Evolutionary conservation across 2,888 invertebrate species (phyloP), one percentile per base, ranked within the genome.

Genomic region (Suillia variegata): DNA sequence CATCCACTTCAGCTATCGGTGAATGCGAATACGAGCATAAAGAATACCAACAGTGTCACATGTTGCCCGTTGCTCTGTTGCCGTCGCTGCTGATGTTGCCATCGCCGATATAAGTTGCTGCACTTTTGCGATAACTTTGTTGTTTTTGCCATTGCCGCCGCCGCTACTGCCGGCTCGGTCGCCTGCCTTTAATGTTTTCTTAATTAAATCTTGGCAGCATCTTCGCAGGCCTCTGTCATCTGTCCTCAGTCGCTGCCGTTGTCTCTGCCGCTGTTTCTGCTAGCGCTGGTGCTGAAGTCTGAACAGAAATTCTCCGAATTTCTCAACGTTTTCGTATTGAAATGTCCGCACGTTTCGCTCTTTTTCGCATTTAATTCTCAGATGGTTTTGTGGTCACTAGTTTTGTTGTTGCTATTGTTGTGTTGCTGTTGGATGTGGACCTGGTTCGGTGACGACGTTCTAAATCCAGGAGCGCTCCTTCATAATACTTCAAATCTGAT

Each of bases 81-180:
- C 2, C 15, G 45, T 2, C 22, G 22, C 24, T 17, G 26, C 13
- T 54, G 24, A 13, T 13, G 22, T n/a, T 42, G 54, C 13, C 45
- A 31, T 10, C 45, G 22, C 3, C 24, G 4, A 51, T 58, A 52
- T 21, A 57, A 57, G 59, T 59, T 58, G 51, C 3, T 52, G 13
- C n/a, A 38, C 34, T 48, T 50, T 54, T 56, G 55, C 59, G 59
- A 67, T 67, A 67, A 67, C 67, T 67, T 67, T 67, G 67, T 65
- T 67, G 62, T 59, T 61, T 63, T 59, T 58, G 52, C 58, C n/a
- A n/a, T 61, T 62, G 65, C 67, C 65, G 67, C 62, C 67, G 58
- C 50, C 4, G 45, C 47, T 58, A 24, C 58, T 55, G 55, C 61
- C 63, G 61, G 59, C 61, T 61, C 57, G 58, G 56, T 48, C 55